Evolutionary conservation across 64 coral and sea anemone species (phyloP).

Genomic region (Porites lutea): DNA sequence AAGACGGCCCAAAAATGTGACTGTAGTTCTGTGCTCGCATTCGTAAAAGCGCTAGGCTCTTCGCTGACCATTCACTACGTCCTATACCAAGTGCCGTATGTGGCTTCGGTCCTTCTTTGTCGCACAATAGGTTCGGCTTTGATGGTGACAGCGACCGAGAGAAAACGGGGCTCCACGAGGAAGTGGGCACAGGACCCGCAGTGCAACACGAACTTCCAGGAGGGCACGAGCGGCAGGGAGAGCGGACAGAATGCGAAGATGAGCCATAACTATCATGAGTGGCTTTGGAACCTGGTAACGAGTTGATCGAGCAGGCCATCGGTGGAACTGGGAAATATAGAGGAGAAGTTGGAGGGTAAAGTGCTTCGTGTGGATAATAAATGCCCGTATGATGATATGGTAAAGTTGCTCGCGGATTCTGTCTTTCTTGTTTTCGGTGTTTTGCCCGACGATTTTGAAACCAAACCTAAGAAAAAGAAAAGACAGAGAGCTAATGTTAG

Average conservation of each 20-base stretch:
- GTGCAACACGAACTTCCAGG: constrained; percentile 77
- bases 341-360: constrained; percentile 48
- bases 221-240: constrained; percentile 75
- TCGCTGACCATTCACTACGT: constrained; percentile 67
- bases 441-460: constrained; percentile 95
- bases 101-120: constrained; percentile 46
- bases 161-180: constrained; percentile 68
- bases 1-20: constrained; percentile 8
- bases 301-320: constrained; percentile 63
- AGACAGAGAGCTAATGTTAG: neutral
- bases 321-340: constrained; percentile 71
- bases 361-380: constrained; percentile 73
- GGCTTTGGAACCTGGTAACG: constrained; percentile 79
- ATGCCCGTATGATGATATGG: constrained; percentile 63
- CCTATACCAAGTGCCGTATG: neutral
- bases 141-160: constrained; percentile 50
- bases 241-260: constrained; percentile 40
- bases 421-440: constrained; percentile 88
- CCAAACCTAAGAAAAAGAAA: constrained; percentile 72
- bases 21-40: constrained; percentile 74
- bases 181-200: constrained; percentile 4
- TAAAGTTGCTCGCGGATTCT: constrained; percentile 69
- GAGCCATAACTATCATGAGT: constrained; percentile 55
- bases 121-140: constrained; percentile 26
- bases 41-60: constrained; percentile 83